Evolutionary conservation across 2,797 vertebrate genomes (phyloP).

Genomic region (Rhinoraja longicauda): DNA sequence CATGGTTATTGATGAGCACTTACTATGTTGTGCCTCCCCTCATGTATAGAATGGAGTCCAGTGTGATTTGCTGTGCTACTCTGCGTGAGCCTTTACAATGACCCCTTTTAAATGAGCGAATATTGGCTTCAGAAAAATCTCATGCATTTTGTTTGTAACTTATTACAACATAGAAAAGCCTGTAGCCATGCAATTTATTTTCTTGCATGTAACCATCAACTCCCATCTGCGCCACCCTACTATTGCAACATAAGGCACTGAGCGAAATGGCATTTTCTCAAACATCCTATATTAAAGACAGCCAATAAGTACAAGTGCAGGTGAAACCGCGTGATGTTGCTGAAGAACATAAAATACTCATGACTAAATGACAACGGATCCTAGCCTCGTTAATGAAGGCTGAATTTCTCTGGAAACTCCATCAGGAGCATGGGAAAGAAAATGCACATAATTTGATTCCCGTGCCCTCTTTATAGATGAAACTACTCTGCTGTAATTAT

Average conservation of each 20-base stretch:
- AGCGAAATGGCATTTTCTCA: not conserved
- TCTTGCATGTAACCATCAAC: no score
- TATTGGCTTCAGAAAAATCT: not conserved
- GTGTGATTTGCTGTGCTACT: not conserved
- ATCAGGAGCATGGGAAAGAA: not conserved
- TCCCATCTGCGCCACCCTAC: not conserved
- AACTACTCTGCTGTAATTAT: not conserved
- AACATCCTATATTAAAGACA: not conserved
- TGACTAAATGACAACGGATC: not conserved
- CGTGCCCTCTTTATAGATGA: not conserved
- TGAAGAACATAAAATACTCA: not conserved
- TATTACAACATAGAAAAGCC: no score
- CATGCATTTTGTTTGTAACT: not conserved
- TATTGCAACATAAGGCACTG: constrained; percentile 9
- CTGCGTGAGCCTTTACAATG: not conserved
- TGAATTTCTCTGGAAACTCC: not conserved
- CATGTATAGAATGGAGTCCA: not conserved
- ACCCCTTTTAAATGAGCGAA: not conserved
- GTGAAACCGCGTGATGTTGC: not conserved
- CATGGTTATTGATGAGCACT: not conserved
- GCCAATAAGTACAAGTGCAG: not conserved
- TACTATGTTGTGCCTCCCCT: no score
- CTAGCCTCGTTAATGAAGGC: not conserved
- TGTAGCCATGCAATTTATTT: no score
- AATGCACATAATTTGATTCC: not conserved